Evolutionary conservation across 2,797 vertebrate species (phyloP).

Genomic region (Ctenopoma kingsleyae): DNA sequence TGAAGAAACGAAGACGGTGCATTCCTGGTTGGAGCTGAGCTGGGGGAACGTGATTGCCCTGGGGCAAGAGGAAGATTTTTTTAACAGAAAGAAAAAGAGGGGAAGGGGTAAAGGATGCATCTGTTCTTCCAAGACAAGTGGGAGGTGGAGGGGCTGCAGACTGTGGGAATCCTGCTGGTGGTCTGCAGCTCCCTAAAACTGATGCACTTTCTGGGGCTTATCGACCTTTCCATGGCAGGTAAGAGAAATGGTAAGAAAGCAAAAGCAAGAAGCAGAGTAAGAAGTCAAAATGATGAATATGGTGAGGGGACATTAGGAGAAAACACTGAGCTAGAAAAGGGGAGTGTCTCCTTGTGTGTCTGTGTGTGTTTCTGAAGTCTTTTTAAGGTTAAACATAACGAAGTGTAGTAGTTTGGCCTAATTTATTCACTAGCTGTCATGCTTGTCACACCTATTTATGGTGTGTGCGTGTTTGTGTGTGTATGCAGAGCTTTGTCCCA

Average conservation of each 20-base stretch:
- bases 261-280: slow-evolving; percentile 15
- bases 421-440: slow-evolving; percentile 39
- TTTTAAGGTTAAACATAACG: slow-evolving; percentile 22
- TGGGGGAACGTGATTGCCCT: slow-evolving; percentile 49
- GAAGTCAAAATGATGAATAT: slow-evolving; percentile 47
- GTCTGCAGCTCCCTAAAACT: slow-evolving; percentile 89
- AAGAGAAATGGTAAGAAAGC: slow-evolving; percentile 66
- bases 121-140: slow-evolving; percentile 83
- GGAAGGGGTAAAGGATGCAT: slow-evolving; percentile 73
- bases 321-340: slow-evolving; percentile 20
- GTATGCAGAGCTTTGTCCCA: slow-evolving; percentile 5
- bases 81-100: slow-evolving; percentile 44
- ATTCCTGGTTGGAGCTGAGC: slow-evolving; percentile 49
- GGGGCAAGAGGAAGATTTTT: slow-evolving; percentile 55
- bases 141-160: slow-evolving; percentile 89
- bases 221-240: slow-evolving; percentile 85
- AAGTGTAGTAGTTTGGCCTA: slow-evolving; percentile 26
- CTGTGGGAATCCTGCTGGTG: slow-evolving; percentile 87
- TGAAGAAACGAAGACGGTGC: slow-evolving; percentile 53
- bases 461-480: slow-evolving; percentile 14
- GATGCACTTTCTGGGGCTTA: slow-evolving; percentile 90
- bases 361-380: slow-evolving; percentile 33
- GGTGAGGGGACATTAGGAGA: slow-evolving; percentile 23
- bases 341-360: slow-evolving; percentile 11
- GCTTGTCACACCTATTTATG: slow-evolving; percentile 34